Percentiles rank a stretch among this genome's conserved stretches.
Conservation (phyloP, 2,797 vertebrate genomes). For the Brotula barbata region DNA sequence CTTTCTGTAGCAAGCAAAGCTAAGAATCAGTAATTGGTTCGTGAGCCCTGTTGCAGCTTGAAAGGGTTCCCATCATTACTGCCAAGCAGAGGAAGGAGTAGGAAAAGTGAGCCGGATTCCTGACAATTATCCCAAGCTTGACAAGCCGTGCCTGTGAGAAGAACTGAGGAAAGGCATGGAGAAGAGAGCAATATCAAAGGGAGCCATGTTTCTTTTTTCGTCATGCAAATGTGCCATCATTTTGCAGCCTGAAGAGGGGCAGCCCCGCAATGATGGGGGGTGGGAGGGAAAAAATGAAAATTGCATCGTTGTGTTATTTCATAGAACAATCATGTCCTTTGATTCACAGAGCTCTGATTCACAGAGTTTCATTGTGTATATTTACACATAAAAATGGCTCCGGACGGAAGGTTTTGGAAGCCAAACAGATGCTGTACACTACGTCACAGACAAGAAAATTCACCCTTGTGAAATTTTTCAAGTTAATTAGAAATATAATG, state of each 20-base stretch:
- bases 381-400: conserved; percentile 33
- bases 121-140: conserved; percentile 68
- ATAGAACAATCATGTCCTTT: conserved; percentile 46
- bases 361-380: conserved; percentile 28
- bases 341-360: conserved; percentile 17
- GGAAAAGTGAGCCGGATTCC: conserved; percentile 58
- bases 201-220: conserved; percentile 42
- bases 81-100: conserved; percentile 44
- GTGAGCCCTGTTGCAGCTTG: conserved; percentile 63
- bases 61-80: conserved; percentile 69
- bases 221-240: conserved; percentile 59
- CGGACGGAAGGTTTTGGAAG: conserved; percentile 17
- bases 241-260: conserved; percentile 35
- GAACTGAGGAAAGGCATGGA: conserved; percentile 43
- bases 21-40: conserved; percentile 67
- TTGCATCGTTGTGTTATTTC: conserved; percentile 41
- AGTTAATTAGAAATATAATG: no score
- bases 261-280: conserved; percentile 11
- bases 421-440: conserved; percentile 20
- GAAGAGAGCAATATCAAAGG: conserved; percentile 64
- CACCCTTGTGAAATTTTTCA: no score
- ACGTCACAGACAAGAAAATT: conserved; percentile 6
- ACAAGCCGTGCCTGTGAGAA: conserved; percentile 47
- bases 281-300: not conserved
- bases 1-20: conserved; percentile 49